Evolutionary conservation across 2,113 vertebrate species (phyloP).

Genomic region (Aspidoscelis tigris): DNA sequence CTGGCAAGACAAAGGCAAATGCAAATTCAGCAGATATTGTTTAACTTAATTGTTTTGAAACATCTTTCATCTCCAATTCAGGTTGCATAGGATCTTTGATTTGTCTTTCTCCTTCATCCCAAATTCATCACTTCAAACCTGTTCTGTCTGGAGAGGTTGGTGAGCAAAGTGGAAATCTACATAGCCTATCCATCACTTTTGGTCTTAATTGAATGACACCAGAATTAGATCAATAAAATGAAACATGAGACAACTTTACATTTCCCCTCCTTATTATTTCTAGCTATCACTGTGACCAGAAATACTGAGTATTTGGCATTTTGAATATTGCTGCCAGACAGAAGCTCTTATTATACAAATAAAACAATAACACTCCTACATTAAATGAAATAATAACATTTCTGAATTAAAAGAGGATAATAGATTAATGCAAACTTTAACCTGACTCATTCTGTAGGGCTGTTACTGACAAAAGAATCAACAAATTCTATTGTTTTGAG

Average conservation of each 20-base stretch:
- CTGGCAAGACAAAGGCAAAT: slow-evolving; percentile 56
- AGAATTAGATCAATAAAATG: slow-evolving; percentile 82
- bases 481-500: slow-evolving; percentile 55
- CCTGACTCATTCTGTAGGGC: slow-evolving; percentile 61
- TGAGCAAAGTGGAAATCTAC: slow-evolving; percentile 76
- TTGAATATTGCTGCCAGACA: slow-evolving; percentile 67
- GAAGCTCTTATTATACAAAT: slow-evolving; percentile 75
- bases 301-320: slow-evolving; percentile 71
- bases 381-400: slow-evolving; percentile 67
- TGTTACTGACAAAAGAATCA: slow-evolving; percentile 56
- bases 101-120: slow-evolving; percentile 58
- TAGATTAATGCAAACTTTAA: slow-evolving; percentile 66
- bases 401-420: slow-evolving; percentile 61
- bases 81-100: slow-evolving; percentile 77
- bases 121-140: slow-evolving; percentile 58
- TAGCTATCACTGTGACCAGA: slow-evolving; percentile 77
- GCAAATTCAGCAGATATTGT: slow-evolving; percentile 63
- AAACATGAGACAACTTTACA: slow-evolving; percentile 83
- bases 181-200: slow-evolving; percentile 83
- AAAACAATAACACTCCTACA: slow-evolving; percentile 69
- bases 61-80: slow-evolving; percentile 77
- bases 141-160: slow-evolving; percentile 68
- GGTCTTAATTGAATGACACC: slow-evolving; percentile 86
- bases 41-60: slow-evolving; percentile 61
- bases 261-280: slow-evolving; percentile 77